phyloP scores from a whole-genome alignment of 2,888 invertebrate species.

The Pecten maximus region DNA sequence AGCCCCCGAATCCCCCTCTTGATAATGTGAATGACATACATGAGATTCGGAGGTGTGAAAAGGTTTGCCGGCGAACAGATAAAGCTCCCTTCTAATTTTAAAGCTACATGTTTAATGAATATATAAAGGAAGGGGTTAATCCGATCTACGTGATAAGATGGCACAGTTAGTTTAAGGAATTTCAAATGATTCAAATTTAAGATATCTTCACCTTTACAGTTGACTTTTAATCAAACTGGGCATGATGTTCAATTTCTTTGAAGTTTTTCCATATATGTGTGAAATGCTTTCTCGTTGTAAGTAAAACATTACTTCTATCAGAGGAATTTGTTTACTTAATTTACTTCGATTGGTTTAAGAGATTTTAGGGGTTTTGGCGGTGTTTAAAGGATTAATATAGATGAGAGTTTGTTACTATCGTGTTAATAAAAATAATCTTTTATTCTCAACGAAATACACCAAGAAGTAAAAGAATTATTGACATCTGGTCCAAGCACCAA shows the following conservation, averaged over 20 bases:
- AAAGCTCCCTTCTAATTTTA: conserved; percentile 24
- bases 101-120: conserved; percentile 24
- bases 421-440: conserved; percentile 8
- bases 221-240: conserved; percentile 2
- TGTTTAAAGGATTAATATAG: background rate
- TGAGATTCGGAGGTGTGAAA: conserved; percentile 30
- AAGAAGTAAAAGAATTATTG: too few species aligned
- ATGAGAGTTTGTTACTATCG: background rate
- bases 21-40: conserved; percentile 23
- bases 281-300: background rate
- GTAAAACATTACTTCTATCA: conserved; percentile 15
- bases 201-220: background rate
- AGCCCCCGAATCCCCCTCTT: background rate
- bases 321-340: background rate
- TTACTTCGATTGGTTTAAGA: background rate
- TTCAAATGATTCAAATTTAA: conserved; percentile 22
- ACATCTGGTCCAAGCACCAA: too few species aligned
- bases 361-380: background rate
- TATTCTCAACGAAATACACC: background rate
- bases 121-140: background rate
- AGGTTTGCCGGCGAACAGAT: conserved; percentile 23
- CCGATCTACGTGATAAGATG: conserved; percentile 1
- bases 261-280: background rate
- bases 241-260: conserved; percentile 16
- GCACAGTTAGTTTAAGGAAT: conserved; percentile 4